phyloP scores from a whole-genome alignment of 2,113 vertebrate genomes.

The Lates calcarifer region DNA sequence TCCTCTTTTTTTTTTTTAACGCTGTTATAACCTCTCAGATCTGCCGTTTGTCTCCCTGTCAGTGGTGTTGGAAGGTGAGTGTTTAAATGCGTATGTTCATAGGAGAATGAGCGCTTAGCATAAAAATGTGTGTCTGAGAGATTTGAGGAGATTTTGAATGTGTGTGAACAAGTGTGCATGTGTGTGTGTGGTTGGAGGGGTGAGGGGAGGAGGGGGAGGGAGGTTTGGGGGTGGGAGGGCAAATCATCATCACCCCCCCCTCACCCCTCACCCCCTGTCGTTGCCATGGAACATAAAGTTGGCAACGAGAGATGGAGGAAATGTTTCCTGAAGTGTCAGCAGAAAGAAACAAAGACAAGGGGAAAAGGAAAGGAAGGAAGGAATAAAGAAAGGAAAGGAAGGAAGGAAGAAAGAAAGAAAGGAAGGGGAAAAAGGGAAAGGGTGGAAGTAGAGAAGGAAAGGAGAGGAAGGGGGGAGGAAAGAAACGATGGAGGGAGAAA shows the following conservation, averaged over 20 bases:
- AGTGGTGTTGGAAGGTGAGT: conserved; percentile 64
- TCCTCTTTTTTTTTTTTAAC: conserved; percentile 26
- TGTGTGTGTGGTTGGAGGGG: conserved; percentile 23
- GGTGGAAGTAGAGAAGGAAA: neutral
- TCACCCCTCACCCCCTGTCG: no score
- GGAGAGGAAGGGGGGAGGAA: neutral
- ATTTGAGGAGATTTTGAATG: conserved; percentile 40
- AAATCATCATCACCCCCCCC: conserved; percentile 62
- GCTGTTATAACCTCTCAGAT: conserved; percentile 74
- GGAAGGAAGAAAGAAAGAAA: neutral
- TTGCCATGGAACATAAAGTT: conserved; percentile 75
- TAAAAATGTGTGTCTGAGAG: conserved; percentile 34
- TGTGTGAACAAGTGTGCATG: conserved; percentile 10
- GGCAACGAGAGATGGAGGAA: conserved; percentile 58
- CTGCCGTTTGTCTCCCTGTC: conserved; percentile 73
- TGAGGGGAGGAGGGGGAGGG: conserved; percentile 18
- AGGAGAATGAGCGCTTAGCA: conserved; percentile 33
- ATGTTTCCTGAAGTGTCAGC: conserved; percentile 65
- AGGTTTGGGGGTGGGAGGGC: conserved; percentile 44
- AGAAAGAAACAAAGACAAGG: conserved; percentile 50
- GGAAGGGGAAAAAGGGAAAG: no score
- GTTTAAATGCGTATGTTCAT: conserved; percentile 26
- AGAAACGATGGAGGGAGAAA: neutral
- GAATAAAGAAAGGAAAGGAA: neutral
- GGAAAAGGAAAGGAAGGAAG: conserved; percentile 1